phyloP scores from a whole-genome alignment of 2,888 invertebrate genomes.

The Macrophya annulata region DNA sequence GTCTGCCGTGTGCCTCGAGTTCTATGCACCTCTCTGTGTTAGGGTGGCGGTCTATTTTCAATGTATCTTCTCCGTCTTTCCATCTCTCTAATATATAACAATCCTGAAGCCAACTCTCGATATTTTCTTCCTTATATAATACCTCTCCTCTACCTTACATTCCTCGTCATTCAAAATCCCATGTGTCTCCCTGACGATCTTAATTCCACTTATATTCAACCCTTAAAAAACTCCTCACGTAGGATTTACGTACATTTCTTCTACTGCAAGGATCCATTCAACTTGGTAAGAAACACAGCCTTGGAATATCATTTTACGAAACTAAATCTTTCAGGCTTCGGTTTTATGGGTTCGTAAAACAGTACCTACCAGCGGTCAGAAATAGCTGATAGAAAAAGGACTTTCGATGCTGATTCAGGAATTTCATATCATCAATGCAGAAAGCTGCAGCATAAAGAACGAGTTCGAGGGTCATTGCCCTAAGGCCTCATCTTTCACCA shows the following conservation, averaged over 20 bases:
- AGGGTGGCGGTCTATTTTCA: conserved; percentile 66
- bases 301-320: neutral
- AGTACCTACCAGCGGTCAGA: neutral
- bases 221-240: neutral
- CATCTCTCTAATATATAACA: conserved; percentile 2
- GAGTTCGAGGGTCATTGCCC: neutral
- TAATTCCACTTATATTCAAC: neutral
- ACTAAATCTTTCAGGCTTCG: neutral
- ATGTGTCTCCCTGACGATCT: conserved; percentile 11
- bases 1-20: conserved; percentile 35
- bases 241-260: neutral
- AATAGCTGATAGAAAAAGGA: neutral
- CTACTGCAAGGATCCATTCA: neutral
- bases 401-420: neutral
- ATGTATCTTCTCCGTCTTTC: conserved; percentile 59
- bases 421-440: neutral
- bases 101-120: neutral
- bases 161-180: neutral
- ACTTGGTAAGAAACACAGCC: neutral
- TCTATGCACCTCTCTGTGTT: conserved; percentile 63
- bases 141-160: neutral
- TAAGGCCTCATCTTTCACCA: neutral
- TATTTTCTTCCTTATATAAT: neutral
- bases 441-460: neutral
- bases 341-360: neutral